A percentile compares a stretch with the other conserved stretches of the same genome.
These are phyloP conservation scores for Ovibos moschatus DNA, from an alignment of 2,113 vertebrate species.

Conservation along the genomic window DNA sequence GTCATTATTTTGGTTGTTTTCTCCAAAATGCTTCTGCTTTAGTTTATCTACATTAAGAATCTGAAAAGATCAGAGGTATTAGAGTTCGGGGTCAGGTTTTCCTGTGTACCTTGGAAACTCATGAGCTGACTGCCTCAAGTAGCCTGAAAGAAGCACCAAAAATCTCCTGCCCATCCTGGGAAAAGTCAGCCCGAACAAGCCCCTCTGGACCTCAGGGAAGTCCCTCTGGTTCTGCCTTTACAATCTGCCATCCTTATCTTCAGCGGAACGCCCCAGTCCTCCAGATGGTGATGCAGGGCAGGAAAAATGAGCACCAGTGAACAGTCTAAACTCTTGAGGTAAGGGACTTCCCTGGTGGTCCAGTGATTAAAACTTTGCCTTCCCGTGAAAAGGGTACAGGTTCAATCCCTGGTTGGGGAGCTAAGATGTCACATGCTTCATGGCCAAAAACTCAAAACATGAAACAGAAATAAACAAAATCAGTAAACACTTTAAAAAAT, in stretches of 20 bases:
- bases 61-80: not conserved
- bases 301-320: not conserved
- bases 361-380: not conserved
- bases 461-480: not conserved
- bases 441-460: not conserved
- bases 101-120: not conserved
- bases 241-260: not conserved
- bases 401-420: not conserved
- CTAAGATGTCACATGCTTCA: not conserved
- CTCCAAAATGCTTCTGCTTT: not conserved
- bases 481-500: not conserved
- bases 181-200: not conserved
- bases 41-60: not conserved
- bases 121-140: not conserved
- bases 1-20: not conserved
- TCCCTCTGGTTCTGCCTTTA: not conserved
- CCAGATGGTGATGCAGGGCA: rapidly evolving
- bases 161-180: not conserved
- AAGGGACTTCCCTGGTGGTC: not conserved
- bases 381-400: not conserved
- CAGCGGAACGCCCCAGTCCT: not conserved
- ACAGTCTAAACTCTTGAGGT: not conserved
- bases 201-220: not conserved
- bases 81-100: not conserved
- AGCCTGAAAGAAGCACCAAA: not conserved